A percentile compares a stretch with the other conserved stretches of the same genome.
Conservation (phyloP, 37 sponge, comb jelly and placozoan genomes). For the Aphrocallistes beatrix region DNA sequence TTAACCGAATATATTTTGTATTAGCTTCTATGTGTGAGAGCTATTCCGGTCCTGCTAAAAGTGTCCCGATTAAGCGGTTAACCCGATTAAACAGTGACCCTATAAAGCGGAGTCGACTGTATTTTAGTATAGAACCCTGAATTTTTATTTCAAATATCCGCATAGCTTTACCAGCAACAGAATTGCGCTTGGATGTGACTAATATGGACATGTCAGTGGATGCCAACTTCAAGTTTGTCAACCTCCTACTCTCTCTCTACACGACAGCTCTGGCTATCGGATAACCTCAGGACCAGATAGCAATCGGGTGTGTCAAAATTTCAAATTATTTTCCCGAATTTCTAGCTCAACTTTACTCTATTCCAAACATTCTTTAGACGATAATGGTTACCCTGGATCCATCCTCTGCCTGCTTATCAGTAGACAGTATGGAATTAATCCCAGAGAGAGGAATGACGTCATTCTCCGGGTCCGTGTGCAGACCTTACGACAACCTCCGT, state of each 20-base stretch:
- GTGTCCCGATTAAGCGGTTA: too few species aligned
- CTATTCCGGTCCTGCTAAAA: too few species aligned
- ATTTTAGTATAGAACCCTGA: too few species aligned
- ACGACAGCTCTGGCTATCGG: conserved; percentile 18
- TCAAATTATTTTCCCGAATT: not conserved
- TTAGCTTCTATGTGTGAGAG: too few species aligned
- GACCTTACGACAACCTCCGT: not conserved
- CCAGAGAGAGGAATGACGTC: conserved; percentile 13
- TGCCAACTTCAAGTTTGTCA: conserved; percentile 35
- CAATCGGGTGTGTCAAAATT: conserved; percentile 9
- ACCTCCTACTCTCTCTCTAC: conserved; percentile 3
- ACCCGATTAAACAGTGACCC: too few species aligned
- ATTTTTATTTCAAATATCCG: too few species aligned
- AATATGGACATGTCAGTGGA: conserved; percentile 8
- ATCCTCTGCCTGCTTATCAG: conserved; percentile 28
- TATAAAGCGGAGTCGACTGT: too few species aligned
- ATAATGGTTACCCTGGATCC: conserved; percentile 13
- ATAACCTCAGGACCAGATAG: conserved; percentile 42
- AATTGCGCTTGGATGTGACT: not conserved
- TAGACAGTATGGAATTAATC: conserved; percentile 24
- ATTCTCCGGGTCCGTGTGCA: conserved; percentile 37
- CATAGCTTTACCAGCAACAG: too few species aligned
- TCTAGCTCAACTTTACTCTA: not conserved
- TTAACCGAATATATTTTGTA: too few species aligned
- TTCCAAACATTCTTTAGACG: not conserved